These are phyloP conservation scores for Seriola aureovittata DNA, from an alignment of 2,113 vertebrate genomes.

Conservation along the genomic window DNA sequence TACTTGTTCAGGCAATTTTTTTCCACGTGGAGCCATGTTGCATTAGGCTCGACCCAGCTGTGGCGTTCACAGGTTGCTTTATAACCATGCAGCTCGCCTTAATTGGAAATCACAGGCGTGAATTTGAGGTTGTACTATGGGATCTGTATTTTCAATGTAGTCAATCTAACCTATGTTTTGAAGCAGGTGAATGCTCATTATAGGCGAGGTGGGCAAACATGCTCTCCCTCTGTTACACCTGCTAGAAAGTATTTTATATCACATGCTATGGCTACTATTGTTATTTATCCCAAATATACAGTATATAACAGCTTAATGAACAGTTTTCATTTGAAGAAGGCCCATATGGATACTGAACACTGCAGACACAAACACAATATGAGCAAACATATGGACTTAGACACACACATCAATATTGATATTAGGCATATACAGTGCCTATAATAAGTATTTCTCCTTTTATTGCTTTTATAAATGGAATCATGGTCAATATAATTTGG, in stretches of 20 bases:
- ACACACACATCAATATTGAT: not conserved
- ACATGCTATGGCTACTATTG: not conserved
- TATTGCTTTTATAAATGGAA: no score
- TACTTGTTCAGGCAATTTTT: not conserved
- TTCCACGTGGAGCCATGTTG: not conserved
- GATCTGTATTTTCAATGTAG: no score
- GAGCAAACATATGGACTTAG: not conserved
- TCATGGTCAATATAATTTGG: no score
- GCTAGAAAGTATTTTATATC: not conserved
- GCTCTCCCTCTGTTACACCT: not conserved
- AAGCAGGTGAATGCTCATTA: conserved; percentile 53
- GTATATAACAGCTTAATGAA: not conserved
- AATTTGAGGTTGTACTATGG: no score
- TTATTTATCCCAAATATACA: not conserved
- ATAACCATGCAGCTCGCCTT: no score
- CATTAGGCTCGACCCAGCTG: not conserved
- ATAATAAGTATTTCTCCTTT: no score
- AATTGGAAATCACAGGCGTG: no score
- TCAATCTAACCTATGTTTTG: not conserved
- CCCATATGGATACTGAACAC: not conserved
- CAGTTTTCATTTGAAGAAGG: not conserved
- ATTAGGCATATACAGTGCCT: not conserved
- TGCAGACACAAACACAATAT: not conserved
- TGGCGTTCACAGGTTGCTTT: not conserved
- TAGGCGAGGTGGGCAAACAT: conserved; percentile 1